phyloP scores from a whole-genome alignment of 2,888 invertebrate species.

The Lagria hirta region DNA sequence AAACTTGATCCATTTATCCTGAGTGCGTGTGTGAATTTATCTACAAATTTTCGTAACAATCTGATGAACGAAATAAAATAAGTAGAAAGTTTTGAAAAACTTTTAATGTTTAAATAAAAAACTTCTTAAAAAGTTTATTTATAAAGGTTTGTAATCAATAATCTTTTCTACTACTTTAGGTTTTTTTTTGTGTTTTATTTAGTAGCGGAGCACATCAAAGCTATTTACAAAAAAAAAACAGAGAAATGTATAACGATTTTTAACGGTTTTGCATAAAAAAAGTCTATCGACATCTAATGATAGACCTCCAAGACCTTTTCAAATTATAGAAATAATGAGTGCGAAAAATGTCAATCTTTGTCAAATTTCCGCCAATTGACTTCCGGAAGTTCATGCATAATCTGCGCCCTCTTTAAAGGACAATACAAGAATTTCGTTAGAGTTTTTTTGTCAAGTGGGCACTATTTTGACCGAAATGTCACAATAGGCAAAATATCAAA shows the following conservation, averaged over 20 bases:
- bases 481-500: slow-evolving; percentile 42
- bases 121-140: no score
- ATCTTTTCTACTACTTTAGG: no score
- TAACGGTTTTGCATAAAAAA: slow-evolving; percentile 16
- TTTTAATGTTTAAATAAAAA: no score
- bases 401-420: no score
- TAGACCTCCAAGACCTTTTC: slow-evolving; percentile 16
- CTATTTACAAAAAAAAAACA: no score
- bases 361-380: slow-evolving; percentile 45
- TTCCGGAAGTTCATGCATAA: slow-evolving; percentile 32
- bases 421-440: slow-evolving; percentile 15
- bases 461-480: slow-evolving; percentile 45
- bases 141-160: no score
- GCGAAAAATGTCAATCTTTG: slow-evolving; percentile 43
- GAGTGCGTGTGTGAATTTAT: slow-evolving; percentile 1
- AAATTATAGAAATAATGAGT: slow-evolving; percentile 37
- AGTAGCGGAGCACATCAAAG: no score
- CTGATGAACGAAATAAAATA: slow-evolving; percentile 18
- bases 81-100: no score
- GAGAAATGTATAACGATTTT: slow-evolving; percentile 1
- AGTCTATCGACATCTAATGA: slow-evolving; percentile 27
- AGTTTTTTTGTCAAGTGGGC: slow-evolving; percentile 28
- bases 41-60: slow-evolving; percentile 20
- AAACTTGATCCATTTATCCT: slow-evolving; percentile 1
- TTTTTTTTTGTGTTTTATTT: no score